Evolutionary conservation across 2,113 vertebrate genomes (phyloP), one percentile per base, ranked within the genome.

Genomic region (Halcyon senegalensis): DNA sequence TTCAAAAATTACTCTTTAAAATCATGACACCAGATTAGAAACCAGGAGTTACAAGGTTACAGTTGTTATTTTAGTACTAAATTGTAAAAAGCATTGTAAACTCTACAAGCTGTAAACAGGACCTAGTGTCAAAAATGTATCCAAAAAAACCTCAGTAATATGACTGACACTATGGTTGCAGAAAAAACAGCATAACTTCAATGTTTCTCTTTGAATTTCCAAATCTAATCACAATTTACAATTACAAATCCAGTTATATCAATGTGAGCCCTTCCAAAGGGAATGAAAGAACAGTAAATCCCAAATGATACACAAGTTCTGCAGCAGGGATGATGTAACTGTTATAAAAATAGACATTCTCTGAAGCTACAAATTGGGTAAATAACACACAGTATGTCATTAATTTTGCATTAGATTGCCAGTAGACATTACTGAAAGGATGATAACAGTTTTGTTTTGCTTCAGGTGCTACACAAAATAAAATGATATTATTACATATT

Each of bases 301-400:
- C 97, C 98, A 97, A 91, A 55, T 90, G 98, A 96, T 90, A 89
- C 9, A 39, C 7, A 56, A 92, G 90, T 87, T 97, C 97, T 97
- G 94, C 95, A 96, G 97, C 87, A 98, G 67, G 81, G 96, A 97
- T 98, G 98, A 98, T 98, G 97, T 97, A 97, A 98, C 35, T 97
- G 95, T 37, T 37, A 96, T 90, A 98, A 97, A 98, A 98, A 98
- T 98, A 98, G 97, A 96, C 79, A 97, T 93, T 94, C 86, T 97
- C 95, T 94, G 96, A 97, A 97, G 96, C 96, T 96, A 94, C 96
- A 96, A 97, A 96, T 97, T 97, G 90, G 95, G 97, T 97, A 98
- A 97, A 98, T 96, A 98, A 93, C 79, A 95, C 78, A 81, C 84
- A 89, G 92, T 92, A 94, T 55, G 86, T 92, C 93, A 93, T 96